phyloP scores from a whole-genome alignment of 2,888 invertebrate species.

The Linnaemya vulpina region DNA sequence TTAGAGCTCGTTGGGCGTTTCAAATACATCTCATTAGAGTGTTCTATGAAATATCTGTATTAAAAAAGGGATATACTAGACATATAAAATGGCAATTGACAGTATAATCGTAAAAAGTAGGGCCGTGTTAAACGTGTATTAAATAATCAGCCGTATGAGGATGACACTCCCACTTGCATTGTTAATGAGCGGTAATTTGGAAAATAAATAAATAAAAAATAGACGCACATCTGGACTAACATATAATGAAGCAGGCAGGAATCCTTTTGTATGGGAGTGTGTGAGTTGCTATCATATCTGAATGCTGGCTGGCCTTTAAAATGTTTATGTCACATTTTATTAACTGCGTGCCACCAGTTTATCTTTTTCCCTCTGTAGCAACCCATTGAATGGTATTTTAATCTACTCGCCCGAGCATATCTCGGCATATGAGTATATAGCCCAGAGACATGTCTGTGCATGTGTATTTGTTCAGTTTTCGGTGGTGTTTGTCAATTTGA shows the following conservation, averaged over 20 bases:
- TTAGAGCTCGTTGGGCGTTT: conserved; percentile 58
- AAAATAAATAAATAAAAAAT: conserved; percentile 13
- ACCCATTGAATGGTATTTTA: conserved; percentile 31
- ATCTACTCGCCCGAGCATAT: not conserved
- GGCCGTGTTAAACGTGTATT: conserved; percentile 33
- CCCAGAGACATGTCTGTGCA: no score
- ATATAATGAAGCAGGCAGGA: conserved; percentile 24
- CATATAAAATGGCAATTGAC: conserved; percentile 41
- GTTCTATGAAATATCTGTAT: conserved; percentile 16
- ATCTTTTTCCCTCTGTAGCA: conserved; percentile 12
- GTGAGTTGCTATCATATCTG: conserved; percentile 6
- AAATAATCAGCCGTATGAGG: conserved; percentile 41
- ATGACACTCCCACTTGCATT: conserved; percentile 56
- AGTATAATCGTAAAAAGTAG: conserved; percentile 20
- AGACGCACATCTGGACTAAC: no score
- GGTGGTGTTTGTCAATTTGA: conserved; percentile 74
- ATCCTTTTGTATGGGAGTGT: conserved; percentile 35
- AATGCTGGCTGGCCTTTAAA: conserved; percentile 63
- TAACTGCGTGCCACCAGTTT: conserved; percentile 64
- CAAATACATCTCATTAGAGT: not conserved
- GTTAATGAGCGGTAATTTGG: conserved; percentile 46
- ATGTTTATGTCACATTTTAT: conserved; percentile 74
- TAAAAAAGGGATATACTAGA: conserved; percentile 36
- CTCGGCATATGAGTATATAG: no score
- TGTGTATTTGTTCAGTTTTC: conserved; percentile 11